Evolutionary conservation across 2,888 invertebrate species (phyloP).

Genomic region (Rugalucina vietnamica): DNA sequence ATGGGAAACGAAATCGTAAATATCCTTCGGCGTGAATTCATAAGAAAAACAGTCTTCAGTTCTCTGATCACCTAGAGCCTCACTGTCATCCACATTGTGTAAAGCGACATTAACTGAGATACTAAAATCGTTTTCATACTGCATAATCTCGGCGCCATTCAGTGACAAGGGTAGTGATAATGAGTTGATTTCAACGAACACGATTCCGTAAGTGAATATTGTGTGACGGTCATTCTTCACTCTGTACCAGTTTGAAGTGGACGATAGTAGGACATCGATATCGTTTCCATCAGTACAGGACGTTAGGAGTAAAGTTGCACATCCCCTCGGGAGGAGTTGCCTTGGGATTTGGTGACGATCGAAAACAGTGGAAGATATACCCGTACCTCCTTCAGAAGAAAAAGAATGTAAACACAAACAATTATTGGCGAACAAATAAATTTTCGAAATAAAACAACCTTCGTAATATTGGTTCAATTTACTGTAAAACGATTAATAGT

Average conservation of each 20-base stretch:
- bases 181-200: constrained; percentile 23
- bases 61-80: not conserved
- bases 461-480: no score
- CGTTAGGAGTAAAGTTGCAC: constrained; percentile 33
- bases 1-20: constrained; percentile 40
- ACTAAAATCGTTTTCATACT: not conserved
- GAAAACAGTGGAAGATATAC: constrained; percentile 34
- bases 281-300: constrained; percentile 37
- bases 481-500: no score
- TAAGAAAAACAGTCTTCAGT: constrained; percentile 32
- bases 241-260: constrained; percentile 39
- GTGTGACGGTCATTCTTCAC: not conserved
- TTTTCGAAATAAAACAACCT: no score
- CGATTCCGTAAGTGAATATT: constrained; percentile 28
- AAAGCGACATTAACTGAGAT: not conserved
- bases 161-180: constrained; percentile 32
- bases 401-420: no score
- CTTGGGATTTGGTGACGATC: constrained; percentile 1
- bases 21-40: constrained; percentile 32
- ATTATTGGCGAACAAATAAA: no score
- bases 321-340: constrained; percentile 39
- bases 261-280: constrained; percentile 26
- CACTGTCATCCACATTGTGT: not conserved
- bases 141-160: constrained; percentile 11
- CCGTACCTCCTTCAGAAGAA: no score